phyloP scores from a whole-genome alignment of 2,888 invertebrate genomes.

The Dermolepida albohirtum region DNA sequence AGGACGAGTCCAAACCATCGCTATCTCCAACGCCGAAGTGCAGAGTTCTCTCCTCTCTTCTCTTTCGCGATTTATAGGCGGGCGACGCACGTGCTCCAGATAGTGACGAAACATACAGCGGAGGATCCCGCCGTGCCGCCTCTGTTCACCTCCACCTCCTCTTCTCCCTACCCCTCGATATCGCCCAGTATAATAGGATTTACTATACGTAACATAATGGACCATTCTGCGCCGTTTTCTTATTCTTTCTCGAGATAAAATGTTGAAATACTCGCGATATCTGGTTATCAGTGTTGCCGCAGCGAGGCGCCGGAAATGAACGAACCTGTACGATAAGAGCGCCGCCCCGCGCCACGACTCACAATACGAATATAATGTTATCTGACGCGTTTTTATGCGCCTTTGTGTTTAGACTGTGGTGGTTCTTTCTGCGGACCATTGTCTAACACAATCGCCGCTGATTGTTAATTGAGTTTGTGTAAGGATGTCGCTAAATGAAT shows the following conservation, averaged over 20 bases:
- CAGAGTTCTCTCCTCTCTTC: conserved; percentile 50
- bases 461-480: conserved; percentile 63
- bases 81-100: conserved; percentile 63
- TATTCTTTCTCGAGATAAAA: conserved; percentile 67
- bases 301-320: conserved; percentile 66
- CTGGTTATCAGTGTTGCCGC: conserved; percentile 66
- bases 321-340: conserved; percentile 65
- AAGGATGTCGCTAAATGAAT: conserved; percentile 60
- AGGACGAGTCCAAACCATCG: conserved; percentile 40
- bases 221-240: conserved; percentile 67
- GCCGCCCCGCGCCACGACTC: conserved; percentile 56
- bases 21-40: conserved; percentile 53
- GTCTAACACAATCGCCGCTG: conserved; percentile 62
- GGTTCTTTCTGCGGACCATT: conserved; percentile 59
- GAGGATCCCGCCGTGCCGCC: conserved; percentile 32
- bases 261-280: conserved; percentile 66
- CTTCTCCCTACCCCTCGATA: conserved; percentile 57
- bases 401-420: conserved; percentile 60
- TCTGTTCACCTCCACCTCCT: background rate
- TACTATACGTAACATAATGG: conserved; percentile 68
- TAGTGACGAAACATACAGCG: conserved; percentile 62
- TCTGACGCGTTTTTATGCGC: conserved; percentile 61
- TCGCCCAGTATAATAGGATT: conserved; percentile 67
- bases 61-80: conserved; percentile 59
- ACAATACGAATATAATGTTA: conserved; percentile 64